Base-by-base conservation (phyloP, 2,797 vertebrate species). In the Lutra lutra region DNA sequence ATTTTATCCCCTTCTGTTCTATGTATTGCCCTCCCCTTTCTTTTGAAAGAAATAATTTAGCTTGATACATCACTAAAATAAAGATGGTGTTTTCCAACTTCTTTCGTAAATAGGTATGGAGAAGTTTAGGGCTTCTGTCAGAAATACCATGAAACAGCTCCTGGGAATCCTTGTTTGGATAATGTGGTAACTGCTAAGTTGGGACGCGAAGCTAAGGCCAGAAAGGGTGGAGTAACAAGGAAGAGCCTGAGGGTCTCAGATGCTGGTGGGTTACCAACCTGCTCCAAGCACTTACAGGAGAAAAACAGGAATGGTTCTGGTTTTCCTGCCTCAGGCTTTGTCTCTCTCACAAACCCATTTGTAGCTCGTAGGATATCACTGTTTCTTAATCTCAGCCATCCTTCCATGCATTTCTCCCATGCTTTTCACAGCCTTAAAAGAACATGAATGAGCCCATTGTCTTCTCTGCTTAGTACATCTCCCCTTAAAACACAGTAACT, bases 11-110 rank as follows among this genome's bases (percentile, higher is more conserved):
- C 6, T 32, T 25, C 85, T 43, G 17, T 17, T 91, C n/a, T 84
- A 14, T 1, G 5, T 10, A 38, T 58, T 56, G 15, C 12, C 2
- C n/a, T 13, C 43, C 32, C 38, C 20, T 3, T 83, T n/a, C 58
- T 90, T 72, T 85, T 38, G 54, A 73, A 56, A 82, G 43, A 73
- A 6, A 11, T 43, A 64, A 43, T 85, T 88, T 80, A 88, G 27
- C 9, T 64, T 54, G 17, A 1, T 12, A 27, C 4, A 54, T 43
- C 38, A 38, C 21, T 32, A 88, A 23, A 38, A 88, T 7, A 60
- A 58, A 27, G 21, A 38, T 15, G 51, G 3, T 40, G 14, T 38
- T 48, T 85, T 21, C 18, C 38, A 48, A 78, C 7, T 73, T 86
- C 27, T 86, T 35, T 40, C 56, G 46, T 18, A 84, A 84, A 29